Percentiles rank a stretch among this genome's conserved stretches.
These are phyloP conservation scores for Adineta ricciae DNA, from an alignment of 2,888 invertebrate genomes.

Conservation along the genomic window DNA sequence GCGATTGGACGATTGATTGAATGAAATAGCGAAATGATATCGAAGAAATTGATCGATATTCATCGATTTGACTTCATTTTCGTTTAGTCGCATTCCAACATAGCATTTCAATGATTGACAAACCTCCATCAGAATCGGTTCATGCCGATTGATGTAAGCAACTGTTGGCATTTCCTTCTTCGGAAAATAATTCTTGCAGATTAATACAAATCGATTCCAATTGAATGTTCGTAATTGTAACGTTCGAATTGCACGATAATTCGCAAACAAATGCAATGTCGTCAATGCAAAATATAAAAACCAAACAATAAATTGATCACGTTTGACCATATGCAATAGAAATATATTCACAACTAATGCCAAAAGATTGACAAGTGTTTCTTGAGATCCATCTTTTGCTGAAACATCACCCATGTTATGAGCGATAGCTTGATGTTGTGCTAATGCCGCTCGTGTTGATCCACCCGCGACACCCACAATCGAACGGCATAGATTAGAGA, in stretches of 20 bases:
- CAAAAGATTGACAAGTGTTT: constrained; percentile 80
- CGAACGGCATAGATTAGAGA: constrained; percentile 44
- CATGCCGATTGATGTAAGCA: not conserved
- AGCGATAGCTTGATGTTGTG: constrained; percentile 73
- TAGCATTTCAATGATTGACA: not conserved
- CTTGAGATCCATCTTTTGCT: constrained; percentile 88
- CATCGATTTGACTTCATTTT: not conserved
- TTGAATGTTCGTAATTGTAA: constrained; percentile 72
- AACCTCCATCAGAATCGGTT: not conserved
- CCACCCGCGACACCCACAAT: constrained; percentile 78
- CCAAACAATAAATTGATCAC: constrained; percentile 61
- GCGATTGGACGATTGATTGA: too few relatives aligned
- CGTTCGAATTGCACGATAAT: constrained; percentile 73
- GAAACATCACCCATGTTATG: constrained; percentile 79
- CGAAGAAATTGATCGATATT: not conserved
- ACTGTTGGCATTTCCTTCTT: not conserved
- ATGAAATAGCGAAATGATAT: not conserved
- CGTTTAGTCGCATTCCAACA: not conserved
- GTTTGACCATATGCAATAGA: constrained; percentile 59
- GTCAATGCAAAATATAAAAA: constrained; percentile 66
- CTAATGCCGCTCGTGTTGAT: constrained; percentile 72
- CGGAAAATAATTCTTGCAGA: constrained; percentile 10
- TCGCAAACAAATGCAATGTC: constrained; percentile 66
- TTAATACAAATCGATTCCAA: constrained; percentile 27
- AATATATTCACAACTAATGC: constrained; percentile 70